Conservation (phyloP, 2,888 invertebrate species). For the Drosophila helvetica region DNA sequence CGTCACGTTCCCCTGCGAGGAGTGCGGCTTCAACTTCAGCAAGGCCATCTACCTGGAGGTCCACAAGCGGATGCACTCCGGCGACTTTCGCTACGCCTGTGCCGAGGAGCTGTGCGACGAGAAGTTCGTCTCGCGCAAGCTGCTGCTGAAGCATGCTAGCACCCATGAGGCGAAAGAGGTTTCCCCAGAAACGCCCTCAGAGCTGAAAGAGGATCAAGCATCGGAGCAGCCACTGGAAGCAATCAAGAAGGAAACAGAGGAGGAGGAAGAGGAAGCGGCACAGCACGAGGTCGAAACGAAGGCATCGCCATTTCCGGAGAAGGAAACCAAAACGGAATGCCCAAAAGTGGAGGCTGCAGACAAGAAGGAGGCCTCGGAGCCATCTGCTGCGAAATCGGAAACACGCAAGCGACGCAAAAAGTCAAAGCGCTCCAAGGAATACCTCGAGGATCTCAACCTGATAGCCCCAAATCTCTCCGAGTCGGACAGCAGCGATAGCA, state of each 20-base stretch:
- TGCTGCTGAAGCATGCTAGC: slow-evolving; percentile 89
- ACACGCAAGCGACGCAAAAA: slow-evolving; percentile 83
- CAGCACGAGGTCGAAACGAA: not conserved
- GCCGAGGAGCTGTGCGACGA: slow-evolving; percentile 89
- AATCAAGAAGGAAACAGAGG: slow-evolving; percentile 26
- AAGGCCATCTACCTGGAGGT: slow-evolving; percentile 92
- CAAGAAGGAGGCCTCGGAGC: slow-evolving; percentile 15
- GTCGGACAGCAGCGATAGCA: slow-evolving; percentile 91
- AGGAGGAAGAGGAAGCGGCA: not conserved
- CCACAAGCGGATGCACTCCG: slow-evolving; percentile 91
- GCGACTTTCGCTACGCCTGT: slow-evolving; percentile 90
- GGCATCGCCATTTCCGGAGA: not conserved
- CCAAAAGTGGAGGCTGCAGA: slow-evolving; percentile 8
- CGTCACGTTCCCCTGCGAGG: slow-evolving; percentile 90
- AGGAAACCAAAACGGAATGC: not conserved
- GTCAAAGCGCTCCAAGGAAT: slow-evolving; percentile 81
- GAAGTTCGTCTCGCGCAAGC: slow-evolving; percentile 92
- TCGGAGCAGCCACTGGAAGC: not conserved
- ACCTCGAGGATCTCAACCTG: slow-evolving; percentile 87
- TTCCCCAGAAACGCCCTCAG: not conserved
- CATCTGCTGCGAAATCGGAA: slow-evolving; percentile 9
- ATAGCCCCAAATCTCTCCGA: slow-evolving; percentile 93
- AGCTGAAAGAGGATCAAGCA: slow-evolving; percentile 6
- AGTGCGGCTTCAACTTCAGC: slow-evolving; percentile 90
- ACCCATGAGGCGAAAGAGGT: slow-evolving; percentile 84